Base-by-base conservation (phyloP, 2,797 vertebrate genomes). In the Dryobates pubescens region DNA sequence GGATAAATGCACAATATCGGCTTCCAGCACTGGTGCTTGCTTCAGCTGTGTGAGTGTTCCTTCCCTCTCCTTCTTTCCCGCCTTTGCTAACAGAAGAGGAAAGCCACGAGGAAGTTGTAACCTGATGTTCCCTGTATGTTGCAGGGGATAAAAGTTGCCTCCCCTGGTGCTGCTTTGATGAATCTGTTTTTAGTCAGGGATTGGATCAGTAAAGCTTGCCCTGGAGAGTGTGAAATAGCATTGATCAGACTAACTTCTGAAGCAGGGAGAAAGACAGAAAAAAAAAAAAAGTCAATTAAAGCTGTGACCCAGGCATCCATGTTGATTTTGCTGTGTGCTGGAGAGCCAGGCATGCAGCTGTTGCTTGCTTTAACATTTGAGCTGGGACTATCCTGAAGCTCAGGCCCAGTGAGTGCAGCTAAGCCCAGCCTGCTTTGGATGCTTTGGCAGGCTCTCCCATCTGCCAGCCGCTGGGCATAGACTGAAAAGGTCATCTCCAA, bases 211-310 rank as follows among this genome's bases (percentile, higher is more conserved):
- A 90, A 93, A 96, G 85, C 90, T 76, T 93, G 69, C 27, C 49
- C 49, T 53, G 87, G 49, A 65, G 43, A 92, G 13, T 85, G 80
- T 94, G 90, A 96, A 96, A 81, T 83, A 94, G 89, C 96, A 98
- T 98, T 96, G 98, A 98, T 97, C 94, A 94, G 95, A 95, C 97
- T 96, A 97, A 97, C 91, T 94, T 96, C 94, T 95, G 96, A 97
- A 95, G 85, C 93, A 89, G 93, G 67, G 79, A 91, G 89, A 97
- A 98, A 97, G 93, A 92, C 93, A 82, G 82, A 81, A 84, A 86
- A 73, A 26, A 27, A 14, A 26, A 24, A 53, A 56, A 56, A 97
- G 98, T 98, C 98, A 97, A 97, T 98, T 93, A 96, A 93, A 80
- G 81, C 91, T 82, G 93, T 93, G 94, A 97, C 96, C 88, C 57